Evolutionary conservation across 2,113 vertebrate species (phyloP).

Genomic region (Odontophorus gujanensis): DNA sequence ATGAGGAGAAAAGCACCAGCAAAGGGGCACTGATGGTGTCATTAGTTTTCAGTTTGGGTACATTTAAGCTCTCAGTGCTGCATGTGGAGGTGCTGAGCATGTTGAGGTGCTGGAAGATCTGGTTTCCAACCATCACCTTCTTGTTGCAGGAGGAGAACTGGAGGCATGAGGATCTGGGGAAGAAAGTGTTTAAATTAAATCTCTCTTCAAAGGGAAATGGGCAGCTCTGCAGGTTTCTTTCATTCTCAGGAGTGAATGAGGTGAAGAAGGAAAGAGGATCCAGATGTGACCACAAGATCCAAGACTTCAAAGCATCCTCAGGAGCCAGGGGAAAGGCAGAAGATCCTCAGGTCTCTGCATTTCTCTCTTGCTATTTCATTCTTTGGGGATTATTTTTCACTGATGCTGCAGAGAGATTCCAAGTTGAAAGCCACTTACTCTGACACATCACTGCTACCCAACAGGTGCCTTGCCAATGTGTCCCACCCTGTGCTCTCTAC

Average conservation of each 20-base stretch:
- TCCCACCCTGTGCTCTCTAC: not conserved
- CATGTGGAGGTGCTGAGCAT: fast-evolving
- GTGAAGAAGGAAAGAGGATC: not conserved
- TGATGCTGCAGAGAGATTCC: not conserved
- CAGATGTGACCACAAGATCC: not conserved
- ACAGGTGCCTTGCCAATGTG: not conserved
- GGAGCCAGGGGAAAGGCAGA: not conserved
- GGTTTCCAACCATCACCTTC: not conserved
- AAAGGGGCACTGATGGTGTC: not conserved
- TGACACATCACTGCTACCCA: not conserved
- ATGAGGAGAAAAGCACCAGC: not conserved
- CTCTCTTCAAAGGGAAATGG: not conserved
- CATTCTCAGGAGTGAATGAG: not conserved
- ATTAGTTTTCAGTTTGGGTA: not conserved
- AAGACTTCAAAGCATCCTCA: not conserved
- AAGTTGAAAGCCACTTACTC: not conserved
- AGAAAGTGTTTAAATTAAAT: not conserved
- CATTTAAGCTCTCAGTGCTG: not conserved
- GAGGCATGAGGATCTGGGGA: not conserved
- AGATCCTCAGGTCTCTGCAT: not conserved
- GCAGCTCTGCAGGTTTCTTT: not conserved
- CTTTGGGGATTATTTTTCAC: not conserved
- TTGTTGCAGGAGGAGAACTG: not conserved
- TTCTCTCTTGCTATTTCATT: not conserved
- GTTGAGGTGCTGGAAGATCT: fast-evolving